phyloP scores from a whole-genome alignment of 2,113 vertebrate species.

The Notarius lentiginosus region DNA sequence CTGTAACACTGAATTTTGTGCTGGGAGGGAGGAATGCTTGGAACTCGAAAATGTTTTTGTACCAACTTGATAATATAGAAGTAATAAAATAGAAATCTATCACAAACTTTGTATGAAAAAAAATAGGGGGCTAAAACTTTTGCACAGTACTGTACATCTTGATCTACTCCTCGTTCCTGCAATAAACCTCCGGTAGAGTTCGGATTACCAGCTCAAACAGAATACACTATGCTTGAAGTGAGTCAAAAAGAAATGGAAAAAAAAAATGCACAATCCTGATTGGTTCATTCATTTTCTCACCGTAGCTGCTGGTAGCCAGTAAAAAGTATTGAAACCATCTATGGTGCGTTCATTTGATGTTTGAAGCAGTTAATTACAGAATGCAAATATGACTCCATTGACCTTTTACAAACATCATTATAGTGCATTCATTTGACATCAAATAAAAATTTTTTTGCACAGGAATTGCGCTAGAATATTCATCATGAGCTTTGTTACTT shows the following conservation, averaged over 20 bases:
- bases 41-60: too few relatives aligned
- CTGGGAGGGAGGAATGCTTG: too few relatives aligned
- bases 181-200: background rate
- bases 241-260: background rate
- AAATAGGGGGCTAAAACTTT: too few relatives aligned
- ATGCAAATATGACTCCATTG: background rate
- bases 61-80: too few relatives aligned
- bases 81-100: too few relatives aligned
- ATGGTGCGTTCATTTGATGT: background rate
- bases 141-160: background rate
- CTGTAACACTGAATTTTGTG: too few relatives aligned
- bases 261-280: background rate
- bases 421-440: background rate
- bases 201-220: background rate
- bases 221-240: background rate
- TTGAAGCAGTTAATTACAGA: background rate
- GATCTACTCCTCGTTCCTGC: background rate
- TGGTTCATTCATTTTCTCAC: background rate
- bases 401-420: background rate
- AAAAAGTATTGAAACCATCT: background rate
- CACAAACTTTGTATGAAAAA: too few relatives aligned
- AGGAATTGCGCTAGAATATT: background rate
- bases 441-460: background rate
- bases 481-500: background rate
- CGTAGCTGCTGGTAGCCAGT: background rate